Evolutionary conservation across 2,888 invertebrate species (phyloP).

Genomic region (Oegoconia quadripuncta): DNA sequence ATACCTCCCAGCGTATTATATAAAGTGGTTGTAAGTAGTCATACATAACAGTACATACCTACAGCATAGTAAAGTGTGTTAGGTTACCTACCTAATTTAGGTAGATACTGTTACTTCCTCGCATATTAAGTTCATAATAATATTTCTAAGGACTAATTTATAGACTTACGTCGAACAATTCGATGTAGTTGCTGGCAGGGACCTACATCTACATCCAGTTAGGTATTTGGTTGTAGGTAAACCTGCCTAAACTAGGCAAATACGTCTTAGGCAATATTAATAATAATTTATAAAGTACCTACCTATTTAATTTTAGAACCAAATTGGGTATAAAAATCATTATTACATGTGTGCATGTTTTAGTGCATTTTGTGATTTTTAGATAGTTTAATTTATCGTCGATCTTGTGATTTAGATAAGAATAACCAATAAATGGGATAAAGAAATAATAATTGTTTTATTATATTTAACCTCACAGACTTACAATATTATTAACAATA

Average conservation of each 20-base stretch:
- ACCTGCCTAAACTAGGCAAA: constrained; percentile 46
- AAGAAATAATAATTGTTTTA: background rate
- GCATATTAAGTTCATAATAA: constrained; percentile 42
- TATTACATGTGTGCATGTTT: constrained; percentile 77
- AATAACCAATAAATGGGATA: constrained; percentile 49
- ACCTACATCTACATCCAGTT: no score
- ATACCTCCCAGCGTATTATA: constrained; percentile 27
- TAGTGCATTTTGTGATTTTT: constrained; percentile 80
- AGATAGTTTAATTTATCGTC: constrained; percentile 78
- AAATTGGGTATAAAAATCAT: constrained; percentile 69
- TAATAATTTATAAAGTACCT: constrained; percentile 41
- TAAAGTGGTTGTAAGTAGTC: constrained; percentile 62
- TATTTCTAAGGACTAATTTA: constrained; percentile 9
- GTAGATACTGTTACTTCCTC: constrained; percentile 62
- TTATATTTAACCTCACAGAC: background rate
- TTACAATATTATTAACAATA: background rate
- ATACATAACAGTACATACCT: constrained; percentile 52
- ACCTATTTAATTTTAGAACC: constrained; percentile 54
- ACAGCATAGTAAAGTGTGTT: constrained; percentile 20
- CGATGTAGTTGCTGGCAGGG: no score
- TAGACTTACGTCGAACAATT: constrained; percentile 28
- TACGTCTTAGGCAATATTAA: constrained; percentile 46
- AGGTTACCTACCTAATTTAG: no score
- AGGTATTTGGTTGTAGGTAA: background rate
- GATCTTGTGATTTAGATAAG: constrained; percentile 77